These are phyloP conservation scores for Carollia perspicillata DNA, from an alignment of 2,113 vertebrate genomes.

Conservation along the genomic window DNA sequence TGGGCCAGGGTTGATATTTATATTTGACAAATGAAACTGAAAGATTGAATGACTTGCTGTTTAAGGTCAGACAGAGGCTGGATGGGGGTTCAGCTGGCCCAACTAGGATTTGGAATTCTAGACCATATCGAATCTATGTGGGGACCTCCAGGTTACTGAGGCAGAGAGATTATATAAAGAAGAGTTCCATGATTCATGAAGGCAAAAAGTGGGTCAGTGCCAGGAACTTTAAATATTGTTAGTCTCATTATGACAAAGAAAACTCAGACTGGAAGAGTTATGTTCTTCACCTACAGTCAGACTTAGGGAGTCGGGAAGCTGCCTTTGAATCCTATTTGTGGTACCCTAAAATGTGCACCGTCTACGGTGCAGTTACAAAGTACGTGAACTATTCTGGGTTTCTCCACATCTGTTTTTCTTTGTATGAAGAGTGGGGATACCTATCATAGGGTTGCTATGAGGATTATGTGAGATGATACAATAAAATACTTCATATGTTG, in stretches of 20 bases:
- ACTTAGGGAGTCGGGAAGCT: background rate
- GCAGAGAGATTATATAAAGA: background rate
- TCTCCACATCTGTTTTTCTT: background rate
- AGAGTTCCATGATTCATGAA: too few relatives aligned
- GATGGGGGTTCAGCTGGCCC: background rate
- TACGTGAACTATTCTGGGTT: background rate
- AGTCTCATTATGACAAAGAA: background rate
- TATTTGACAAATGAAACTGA: background rate
- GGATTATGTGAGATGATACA: background rate
- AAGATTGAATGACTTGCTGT: background rate
- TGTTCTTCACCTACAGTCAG: background rate
- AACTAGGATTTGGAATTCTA: background rate
- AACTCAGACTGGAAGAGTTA: background rate
- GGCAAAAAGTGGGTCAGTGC: too few relatives aligned
- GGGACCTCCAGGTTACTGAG: background rate
- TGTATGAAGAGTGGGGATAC: background rate
- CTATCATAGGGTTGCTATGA: background rate
- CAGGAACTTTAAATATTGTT: background rate
- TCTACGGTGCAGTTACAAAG: fast-evolving
- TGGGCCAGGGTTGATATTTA: background rate
- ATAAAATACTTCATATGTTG: background rate
- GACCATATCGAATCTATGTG: background rate
- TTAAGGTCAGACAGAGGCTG: background rate
- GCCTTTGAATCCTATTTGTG: background rate
- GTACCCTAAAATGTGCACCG: fast-evolving